phyloP scores from a whole-genome alignment of 2,797 vertebrate genomes.

The Labroides dimidiatus region DNA sequence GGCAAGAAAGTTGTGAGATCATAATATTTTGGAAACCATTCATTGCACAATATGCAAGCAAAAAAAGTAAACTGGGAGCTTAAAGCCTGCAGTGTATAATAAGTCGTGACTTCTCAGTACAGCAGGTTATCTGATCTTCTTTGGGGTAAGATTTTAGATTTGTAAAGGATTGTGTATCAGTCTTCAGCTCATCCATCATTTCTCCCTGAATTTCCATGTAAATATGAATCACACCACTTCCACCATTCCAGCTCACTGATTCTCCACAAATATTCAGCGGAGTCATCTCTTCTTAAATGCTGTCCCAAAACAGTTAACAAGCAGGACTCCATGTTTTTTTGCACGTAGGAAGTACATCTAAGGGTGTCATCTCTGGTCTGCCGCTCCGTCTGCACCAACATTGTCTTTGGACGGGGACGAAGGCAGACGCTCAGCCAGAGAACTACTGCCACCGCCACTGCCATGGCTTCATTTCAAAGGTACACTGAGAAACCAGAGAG shows the following conservation, averaged over 20 bases:
- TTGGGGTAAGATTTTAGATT: neutral
- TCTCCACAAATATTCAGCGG: constrained; percentile 18
- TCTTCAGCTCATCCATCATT: neutral
- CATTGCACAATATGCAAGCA: too few relatives aligned
- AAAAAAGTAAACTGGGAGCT: too few relatives aligned
- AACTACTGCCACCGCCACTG: constrained; percentile 67
- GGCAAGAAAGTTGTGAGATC: too few relatives aligned
- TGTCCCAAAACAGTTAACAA: constrained; percentile 33
- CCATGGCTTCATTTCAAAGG: constrained; percentile 77
- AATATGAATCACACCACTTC: constrained; percentile 14
- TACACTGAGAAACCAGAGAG: constrained; percentile 58
- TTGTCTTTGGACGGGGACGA: constrained; percentile 80
- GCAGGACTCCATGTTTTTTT: constrained; percentile 25
- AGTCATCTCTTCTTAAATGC: constrained; percentile 34
- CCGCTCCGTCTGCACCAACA: constrained; percentile 78
- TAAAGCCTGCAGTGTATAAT: too few relatives aligned
- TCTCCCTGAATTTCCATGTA: constrained; percentile 11
- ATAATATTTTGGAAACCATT: too few relatives aligned
- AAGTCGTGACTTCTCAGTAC: too few relatives aligned
- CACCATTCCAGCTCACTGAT: neutral
- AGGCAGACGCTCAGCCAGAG: constrained; percentile 46
- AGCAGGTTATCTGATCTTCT: neutral
- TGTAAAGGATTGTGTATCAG: neutral
- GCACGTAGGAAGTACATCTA: constrained; percentile 35
- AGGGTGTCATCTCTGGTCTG: constrained; percentile 73